Percentiles rank a stretch among this genome's conserved stretches.
Evolutionary conservation across 2,888 invertebrate genomes (phyloP).

Genomic region (Luperina nickerlii): DNA sequence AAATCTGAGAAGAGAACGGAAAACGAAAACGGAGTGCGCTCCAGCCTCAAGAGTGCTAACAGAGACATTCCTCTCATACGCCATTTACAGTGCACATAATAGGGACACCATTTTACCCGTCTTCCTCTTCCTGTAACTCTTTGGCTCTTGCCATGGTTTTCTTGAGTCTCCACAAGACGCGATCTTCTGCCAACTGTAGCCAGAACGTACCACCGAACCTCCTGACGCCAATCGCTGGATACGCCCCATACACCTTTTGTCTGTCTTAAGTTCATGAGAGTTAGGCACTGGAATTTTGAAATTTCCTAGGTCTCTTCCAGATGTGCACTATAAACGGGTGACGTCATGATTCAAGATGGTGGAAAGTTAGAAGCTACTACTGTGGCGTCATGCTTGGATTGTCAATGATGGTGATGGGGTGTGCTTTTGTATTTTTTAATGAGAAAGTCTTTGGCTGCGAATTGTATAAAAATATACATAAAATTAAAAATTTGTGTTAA

Average conservation of each 20-base stretch:
- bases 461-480: constrained; percentile 2
- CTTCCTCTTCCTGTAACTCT: constrained; percentile 67
- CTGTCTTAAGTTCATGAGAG: constrained; percentile 58
- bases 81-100: constrained; percentile 70
- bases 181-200: constrained; percentile 64
- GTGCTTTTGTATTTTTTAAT: constrained; percentile 46
- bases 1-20: constrained; percentile 13
- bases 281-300: constrained; percentile 52
- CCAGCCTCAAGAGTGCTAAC: constrained; percentile 52
- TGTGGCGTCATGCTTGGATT: constrained; percentile 56
- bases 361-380: constrained; percentile 59
- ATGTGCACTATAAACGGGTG: constrained; percentile 68
- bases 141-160: constrained; percentile 60
- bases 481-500: background rate
- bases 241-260: constrained; percentile 65
- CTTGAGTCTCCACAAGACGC: constrained; percentile 66
- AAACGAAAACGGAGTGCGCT: constrained; percentile 39
- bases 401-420: constrained; percentile 50
- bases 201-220: constrained; percentile 65
- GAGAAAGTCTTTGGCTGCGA: constrained; percentile 7
- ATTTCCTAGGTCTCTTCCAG: constrained; percentile 30
- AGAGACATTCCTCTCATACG: constrained; percentile 55
- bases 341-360: constrained; percentile 46
- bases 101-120: constrained; percentile 64
- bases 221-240: constrained; percentile 62